Evolutionary conservation across 2,888 invertebrate species (phyloP).

Genomic region (Andrena haemorrhoa): DNA sequence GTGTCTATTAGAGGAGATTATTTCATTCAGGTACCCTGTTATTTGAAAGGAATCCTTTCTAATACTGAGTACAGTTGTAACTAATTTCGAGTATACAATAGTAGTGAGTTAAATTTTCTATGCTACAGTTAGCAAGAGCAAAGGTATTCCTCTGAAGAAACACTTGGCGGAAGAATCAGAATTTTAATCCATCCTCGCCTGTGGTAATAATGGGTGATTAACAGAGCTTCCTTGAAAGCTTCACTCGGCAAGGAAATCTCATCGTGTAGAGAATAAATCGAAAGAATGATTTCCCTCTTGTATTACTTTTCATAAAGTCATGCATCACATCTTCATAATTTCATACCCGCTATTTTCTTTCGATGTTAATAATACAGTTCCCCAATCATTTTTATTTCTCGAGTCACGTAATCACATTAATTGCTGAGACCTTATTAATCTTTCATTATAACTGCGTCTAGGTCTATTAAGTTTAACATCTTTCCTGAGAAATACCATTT

Average conservation of each 20-base stretch:
- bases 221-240: slow-evolving; percentile 12
- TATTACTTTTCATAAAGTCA: slow-evolving; percentile 13
- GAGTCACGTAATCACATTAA: neutral
- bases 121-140: neutral
- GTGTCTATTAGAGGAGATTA: no score
- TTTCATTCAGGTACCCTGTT: no score
- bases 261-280: neutral
- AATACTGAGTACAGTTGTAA: no score
- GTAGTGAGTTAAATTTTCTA: no score
- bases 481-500: neutral
- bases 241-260: neutral
- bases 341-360: neutral
- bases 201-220: slow-evolving; percentile 2
- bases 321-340: slow-evolving; percentile 21
- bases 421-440: neutral
- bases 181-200: neutral
- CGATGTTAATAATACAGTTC: neutral
- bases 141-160: neutral
- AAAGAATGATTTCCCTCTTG: neutral
- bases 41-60: no score
- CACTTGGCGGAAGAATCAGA: neutral
- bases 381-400: slow-evolving; percentile 27
- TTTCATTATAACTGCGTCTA: neutral
- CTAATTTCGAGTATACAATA: no score
- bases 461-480: neutral